These are phyloP conservation scores for Lamprologus sp. DNA, from an alignment of 2,113 vertebrate genomes.

Conservation along the genomic window DNA sequence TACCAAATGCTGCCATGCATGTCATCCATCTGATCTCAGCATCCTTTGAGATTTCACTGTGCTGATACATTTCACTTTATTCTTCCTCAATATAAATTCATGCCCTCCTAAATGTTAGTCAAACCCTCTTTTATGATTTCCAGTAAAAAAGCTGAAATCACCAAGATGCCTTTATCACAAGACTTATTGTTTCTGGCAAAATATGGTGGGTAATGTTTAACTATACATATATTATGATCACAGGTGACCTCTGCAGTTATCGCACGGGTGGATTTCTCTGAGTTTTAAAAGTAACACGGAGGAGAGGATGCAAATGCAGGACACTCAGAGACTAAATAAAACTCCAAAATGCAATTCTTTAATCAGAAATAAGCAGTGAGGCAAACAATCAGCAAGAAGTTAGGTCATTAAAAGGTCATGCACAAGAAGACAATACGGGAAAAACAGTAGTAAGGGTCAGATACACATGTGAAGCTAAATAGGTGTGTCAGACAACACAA, in stretches of 20 bases:
- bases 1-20: background rate
- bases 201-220: background rate
- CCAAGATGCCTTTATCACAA: background rate
- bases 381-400: background rate
- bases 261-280: rapidly evolving
- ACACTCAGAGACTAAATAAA: background rate
- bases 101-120: background rate
- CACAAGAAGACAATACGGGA: background rate
- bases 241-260: background rate
- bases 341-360: background rate
- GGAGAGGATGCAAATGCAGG: background rate
- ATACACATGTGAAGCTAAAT: background rate
- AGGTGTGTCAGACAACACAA: background rate
- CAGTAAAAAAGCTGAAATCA: background rate
- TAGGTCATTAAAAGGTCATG: background rate
- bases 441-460: background rate
- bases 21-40: background rate
- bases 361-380: background rate
- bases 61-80: background rate
- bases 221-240: background rate
- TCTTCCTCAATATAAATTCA: background rate
- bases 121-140: background rate
- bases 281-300: background rate
- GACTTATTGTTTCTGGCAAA: background rate
- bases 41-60: background rate